Evolutionary conservation across 2,797 vertebrate species (phyloP), one percentile per base, ranked within the genome.

Genomic region (Manis javanica): DNA sequence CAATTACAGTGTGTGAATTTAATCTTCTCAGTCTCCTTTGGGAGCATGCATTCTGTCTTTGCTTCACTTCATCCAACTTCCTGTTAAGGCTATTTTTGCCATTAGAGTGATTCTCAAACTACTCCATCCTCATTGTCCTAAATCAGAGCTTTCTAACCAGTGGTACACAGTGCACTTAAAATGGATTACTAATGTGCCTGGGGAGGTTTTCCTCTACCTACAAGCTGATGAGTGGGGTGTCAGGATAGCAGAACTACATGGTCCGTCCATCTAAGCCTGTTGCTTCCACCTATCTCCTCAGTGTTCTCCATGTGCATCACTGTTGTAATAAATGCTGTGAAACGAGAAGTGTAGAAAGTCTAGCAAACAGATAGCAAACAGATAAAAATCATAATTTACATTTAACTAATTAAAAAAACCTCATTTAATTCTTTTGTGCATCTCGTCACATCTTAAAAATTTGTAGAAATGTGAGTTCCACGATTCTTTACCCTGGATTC

Each of bases 1-100:
- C 31, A 78, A 24, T 78, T 94, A 68, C 49, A 91, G 95, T 97
- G 81, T 85, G 21, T 79, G 63, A 92, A 93, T 92, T 95, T 93
- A 77, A 51, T 90, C 90, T 87, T 82, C 61, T 57, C 69, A 89
- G 15, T 74, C 7, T 85, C 37, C 57, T 78, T 64, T 79, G 51
- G 86, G 78, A 74, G 34, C 7, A 7, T 39, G 8, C 86, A 53
- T 46, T 46, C 46, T 46, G 46, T 57, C 9, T 95, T 92, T 83
- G 31, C 66, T 95, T 96, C 21, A 37, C 6, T 53, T 84, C 19
- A 66, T 34, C 39, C 66, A 90, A 88, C 55, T 93, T 92, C 24
- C 12, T 90, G 2, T 63, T 88, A 84, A 93, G 87, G 71, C 63
- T 53, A 53, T 34, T 55, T 89, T 72, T 94, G 16, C 26, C 29